Evolutionary conservation across 1,140 invertebrate species (phyloP), one percentile per base, ranked within the genome.

Genomic region (Rhagoletis pomonella): DNA sequence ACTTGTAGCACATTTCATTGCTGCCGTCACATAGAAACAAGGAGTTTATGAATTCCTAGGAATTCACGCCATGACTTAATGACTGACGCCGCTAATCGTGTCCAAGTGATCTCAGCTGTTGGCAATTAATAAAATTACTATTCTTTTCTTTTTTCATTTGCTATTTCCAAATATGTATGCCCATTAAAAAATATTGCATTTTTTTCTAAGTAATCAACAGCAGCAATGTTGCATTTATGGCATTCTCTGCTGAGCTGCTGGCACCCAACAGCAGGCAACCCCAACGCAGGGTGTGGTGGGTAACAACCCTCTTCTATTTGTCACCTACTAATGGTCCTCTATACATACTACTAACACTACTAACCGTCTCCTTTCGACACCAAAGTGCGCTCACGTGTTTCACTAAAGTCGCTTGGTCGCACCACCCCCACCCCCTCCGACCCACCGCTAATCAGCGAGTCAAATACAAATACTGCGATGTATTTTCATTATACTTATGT

Each of bases 351-450:
- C 29, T 29, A 29, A 29, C 29, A 29, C 50, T 55, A 7, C 50
- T 55, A 55, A 55, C 50, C 64, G 12, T 9, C 19, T 12, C 29
- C 12, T 29, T 67, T 10, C 4, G 19, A 10, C 39, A 19, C 67
- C 12, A 62, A 62, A 62, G 60, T 14, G 44, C 5, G 73, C 73
- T 81, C 73, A 81, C 73, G 73, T 81, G 73, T 81, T 81, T 81
- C 55, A 55, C n/a, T 29, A 29, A 29, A 29, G 29, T 29, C 29
- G 29, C n/a, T 47, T 47, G 29, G 4, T 14, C 67, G 4, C 3
- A 73, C 12, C 50, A 14, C n/a, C 44, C 50, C n/a, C 1, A 73
- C 69, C 44, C 0, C 44, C 12, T 47, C 17, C 1, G 4, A 29
- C 47, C 50, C n/a, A 50, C 69, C 29, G 64, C 67, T 39, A 47